Evolutionary conservation across 2,113 vertebrate species (phyloP).

Genomic region (Pelusios castaneus): DNA sequence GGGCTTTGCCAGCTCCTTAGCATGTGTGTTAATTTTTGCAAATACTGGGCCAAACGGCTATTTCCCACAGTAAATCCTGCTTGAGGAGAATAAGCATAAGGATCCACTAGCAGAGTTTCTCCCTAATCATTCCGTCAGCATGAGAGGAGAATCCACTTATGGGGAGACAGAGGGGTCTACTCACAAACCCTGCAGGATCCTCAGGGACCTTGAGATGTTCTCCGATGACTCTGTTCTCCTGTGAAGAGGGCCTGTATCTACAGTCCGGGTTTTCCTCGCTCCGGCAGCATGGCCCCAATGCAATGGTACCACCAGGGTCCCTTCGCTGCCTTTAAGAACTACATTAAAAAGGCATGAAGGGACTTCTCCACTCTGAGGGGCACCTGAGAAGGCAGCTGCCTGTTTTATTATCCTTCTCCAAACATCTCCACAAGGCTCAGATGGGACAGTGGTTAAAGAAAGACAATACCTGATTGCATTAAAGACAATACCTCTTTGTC

Average conservation of each 20-base stretch:
- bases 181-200: background rate
- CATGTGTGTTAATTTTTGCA: background rate
- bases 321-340: background rate
- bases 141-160: background rate
- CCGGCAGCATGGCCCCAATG: background rate
- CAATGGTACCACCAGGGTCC: background rate
- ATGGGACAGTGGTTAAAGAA: background rate
- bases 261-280: fast-evolving
- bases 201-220: background rate
- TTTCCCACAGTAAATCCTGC: background rate
- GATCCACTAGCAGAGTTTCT: background rate
- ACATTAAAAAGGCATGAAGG: background rate
- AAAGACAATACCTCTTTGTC: background rate
- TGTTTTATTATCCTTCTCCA: background rate
- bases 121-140: background rate
- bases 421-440: background rate
- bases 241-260: background rate
- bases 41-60: background rate
- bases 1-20: background rate
- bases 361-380: background rate
- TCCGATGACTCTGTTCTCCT: background rate
- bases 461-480: background rate
- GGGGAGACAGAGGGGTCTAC: too few species aligned
- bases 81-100: background rate
- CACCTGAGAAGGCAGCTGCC: background rate